These are phyloP conservation scores for Araneus ventricosus DNA, from an alignment of 1,140 invertebrate species.

Conservation along the genomic window DNA sequence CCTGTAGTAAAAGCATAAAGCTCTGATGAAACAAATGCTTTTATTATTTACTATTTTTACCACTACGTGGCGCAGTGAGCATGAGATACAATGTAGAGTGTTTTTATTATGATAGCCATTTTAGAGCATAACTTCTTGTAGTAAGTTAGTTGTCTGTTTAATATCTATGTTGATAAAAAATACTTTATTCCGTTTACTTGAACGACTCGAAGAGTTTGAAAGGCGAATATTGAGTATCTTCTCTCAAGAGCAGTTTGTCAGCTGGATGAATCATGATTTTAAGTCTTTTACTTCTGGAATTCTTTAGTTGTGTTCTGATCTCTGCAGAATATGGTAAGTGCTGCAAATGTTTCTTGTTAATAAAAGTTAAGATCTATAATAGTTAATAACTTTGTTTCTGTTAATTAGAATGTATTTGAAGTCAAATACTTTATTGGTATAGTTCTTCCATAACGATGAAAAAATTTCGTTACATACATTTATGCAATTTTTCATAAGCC, in stretches of 20 bases:
- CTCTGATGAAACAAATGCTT: background rate
- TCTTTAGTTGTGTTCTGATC: background rate
- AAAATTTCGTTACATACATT: too few relatives aligned
- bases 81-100: background rate
- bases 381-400: too few relatives aligned
- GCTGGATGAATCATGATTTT: background rate
- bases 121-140: background rate
- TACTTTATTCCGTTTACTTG: background rate
- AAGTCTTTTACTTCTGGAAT: background rate
- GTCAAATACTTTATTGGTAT: too few relatives aligned
- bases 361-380: too few relatives aligned
- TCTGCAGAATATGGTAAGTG: slow-evolving; percentile 42
- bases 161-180: background rate
- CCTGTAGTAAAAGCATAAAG: background rate
- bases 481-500: too few relatives aligned
- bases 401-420: too few relatives aligned
- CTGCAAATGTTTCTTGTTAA: background rate
- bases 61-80: slow-evolving; percentile 57
- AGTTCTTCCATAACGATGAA: too few relatives aligned
- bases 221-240: background rate
- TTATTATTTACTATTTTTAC: slow-evolving; percentile 47
- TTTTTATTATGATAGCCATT: background rate
- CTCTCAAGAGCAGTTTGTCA: background rate
- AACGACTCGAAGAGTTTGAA: too few relatives aligned
- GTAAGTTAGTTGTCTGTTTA: background rate